Base-by-base conservation (phyloP, 2,797 vertebrate species). In the Micrastur ruficollis region DNA sequence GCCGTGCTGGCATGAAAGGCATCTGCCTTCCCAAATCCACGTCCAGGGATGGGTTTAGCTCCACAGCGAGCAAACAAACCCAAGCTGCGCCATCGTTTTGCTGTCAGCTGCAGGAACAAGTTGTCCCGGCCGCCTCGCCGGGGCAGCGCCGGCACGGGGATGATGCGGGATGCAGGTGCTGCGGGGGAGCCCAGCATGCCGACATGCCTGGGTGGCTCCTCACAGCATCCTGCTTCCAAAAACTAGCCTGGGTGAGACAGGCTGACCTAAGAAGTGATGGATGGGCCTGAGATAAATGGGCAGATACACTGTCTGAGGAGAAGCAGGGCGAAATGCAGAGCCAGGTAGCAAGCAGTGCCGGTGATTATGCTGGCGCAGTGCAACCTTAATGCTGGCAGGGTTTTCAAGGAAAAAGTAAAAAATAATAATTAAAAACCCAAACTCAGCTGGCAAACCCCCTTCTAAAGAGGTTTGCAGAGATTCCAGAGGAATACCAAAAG, bases 361-460 rank as follows among this genome's bases (percentile, higher is more conserved):
- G 1, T 12, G 15, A 36, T 72, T n/a, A 34, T 9, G 38, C 47
- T 68, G 46, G 78, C 36, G 85, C 29, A 76, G 67, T 3, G 1
- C 7, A 5, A 47, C 16, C 44, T 56, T 16, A 4, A 46, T 22
- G 38, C 46, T 74, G 34, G 25, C 8, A 72, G 2, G 38, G 16
- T 40, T 90, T 91, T n/a, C 49, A 86, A 78, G 47, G 11, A 5
- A 55, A 40, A 40, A 53, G 42, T 47, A 7, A 36, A 68, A 21
- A 61, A 11, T 4, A n/a, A 22, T 14, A 40, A 17, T 7, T 59
- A 12, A 0, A 0, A 2, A 9, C 10, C 25, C n/a, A 46, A 61
- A 56, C 18, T 80, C 53, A 89, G 13, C 6, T 29, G 74, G 31
- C 31, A 90, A 56, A 49, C 12, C 0, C 2, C 56, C 40, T 87